Conservation (phyloP, 2,888 invertebrate genomes). For the Drosophila subsilvestris region DNA sequence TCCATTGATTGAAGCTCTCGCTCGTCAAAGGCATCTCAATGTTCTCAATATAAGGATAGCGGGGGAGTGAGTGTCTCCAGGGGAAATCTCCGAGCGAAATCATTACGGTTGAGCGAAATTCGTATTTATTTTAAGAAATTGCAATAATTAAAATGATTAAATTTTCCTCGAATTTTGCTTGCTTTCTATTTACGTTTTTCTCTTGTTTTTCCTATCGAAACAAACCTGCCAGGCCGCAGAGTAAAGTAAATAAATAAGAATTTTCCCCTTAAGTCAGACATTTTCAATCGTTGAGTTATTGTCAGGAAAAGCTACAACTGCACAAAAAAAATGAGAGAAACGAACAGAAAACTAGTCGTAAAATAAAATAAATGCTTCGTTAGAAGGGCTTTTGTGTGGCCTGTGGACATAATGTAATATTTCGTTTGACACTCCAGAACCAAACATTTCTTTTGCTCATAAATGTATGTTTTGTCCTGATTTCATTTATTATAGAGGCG, state of each 20-base stretch:
- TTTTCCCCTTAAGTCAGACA: not conserved
- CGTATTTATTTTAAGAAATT: not conserved
- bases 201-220: not conserved
- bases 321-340: too few species aligned
- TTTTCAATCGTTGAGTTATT: not conserved
- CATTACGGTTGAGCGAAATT: not conserved
- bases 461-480: slow-evolving; percentile 70
- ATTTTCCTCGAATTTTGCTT: not conserved
- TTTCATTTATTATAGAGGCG: slow-evolving; percentile 64
- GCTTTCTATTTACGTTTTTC: too few species aligned
- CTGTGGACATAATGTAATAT: slow-evolving; percentile 70
- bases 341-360: slow-evolving; percentile 25
- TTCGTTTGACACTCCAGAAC: slow-evolving; percentile 47
- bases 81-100: not conserved
- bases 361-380: slow-evolving; percentile 74
- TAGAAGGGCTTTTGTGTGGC: slow-evolving; percentile 68
- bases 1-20: not conserved
- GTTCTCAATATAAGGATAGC: not conserved
- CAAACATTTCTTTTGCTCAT: slow-evolving; percentile 54
- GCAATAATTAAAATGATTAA: not conserved
- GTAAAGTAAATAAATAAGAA: not conserved
- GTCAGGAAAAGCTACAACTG: not conserved
- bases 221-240: not conserved
- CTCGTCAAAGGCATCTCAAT: slow-evolving; percentile 39
- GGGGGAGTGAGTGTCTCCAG: slow-evolving; percentile 13